Base-by-base conservation (phyloP, 2,113 vertebrate species). In the Myiozetetes cayanensis region DNA sequence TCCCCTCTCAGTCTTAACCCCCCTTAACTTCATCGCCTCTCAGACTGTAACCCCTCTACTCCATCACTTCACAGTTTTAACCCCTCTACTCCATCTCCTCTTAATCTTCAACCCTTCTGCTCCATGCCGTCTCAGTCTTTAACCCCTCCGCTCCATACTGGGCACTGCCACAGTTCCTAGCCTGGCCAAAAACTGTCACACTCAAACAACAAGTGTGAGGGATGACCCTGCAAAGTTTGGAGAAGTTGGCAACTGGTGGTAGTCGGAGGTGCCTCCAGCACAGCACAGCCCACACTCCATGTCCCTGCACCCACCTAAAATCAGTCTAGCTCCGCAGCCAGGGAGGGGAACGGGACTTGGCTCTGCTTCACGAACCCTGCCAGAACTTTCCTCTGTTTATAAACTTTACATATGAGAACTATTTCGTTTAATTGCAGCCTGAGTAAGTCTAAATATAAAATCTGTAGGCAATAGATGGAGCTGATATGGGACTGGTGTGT, bases 391-490 rank as follows among this genome's bases (percentile, higher is more conserved):
- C 86, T 96, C 77, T 91, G 91, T 96, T 95, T 96, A 94, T 87
- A 88, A 97, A 95, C 87, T 87, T 94, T 87, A 77, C 87, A 94
- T 94, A 94, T 94, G 90, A 94, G 94, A 97, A 81, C 95, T 94
- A 89, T 97, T 97, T 95, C 5, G 58, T 77, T 90, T 96, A 95
- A 96, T 97, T 96, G 93, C 93, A 87, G 92, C 78, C 90, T 59
- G 89, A 81, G 8, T 95, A 82, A 65, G 85, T 71, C 93, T 95
- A 89, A 96, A 84, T 91, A 94, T 62, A 82, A 96, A 90, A 96
- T 94, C 89, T 85, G 87, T 75, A 93, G 85, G 89, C 82, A 96
- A 90, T 93, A 89, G 89, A 92, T 87, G 86, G 78, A 83, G 93
- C 44, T 27, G 87, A 94, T 94, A 93, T 0, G 82, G 87, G 93